Conservation (phyloP, 30 jellyfish, hydroid and myxozoan species). For the Pelagia noctiluca region DNA sequence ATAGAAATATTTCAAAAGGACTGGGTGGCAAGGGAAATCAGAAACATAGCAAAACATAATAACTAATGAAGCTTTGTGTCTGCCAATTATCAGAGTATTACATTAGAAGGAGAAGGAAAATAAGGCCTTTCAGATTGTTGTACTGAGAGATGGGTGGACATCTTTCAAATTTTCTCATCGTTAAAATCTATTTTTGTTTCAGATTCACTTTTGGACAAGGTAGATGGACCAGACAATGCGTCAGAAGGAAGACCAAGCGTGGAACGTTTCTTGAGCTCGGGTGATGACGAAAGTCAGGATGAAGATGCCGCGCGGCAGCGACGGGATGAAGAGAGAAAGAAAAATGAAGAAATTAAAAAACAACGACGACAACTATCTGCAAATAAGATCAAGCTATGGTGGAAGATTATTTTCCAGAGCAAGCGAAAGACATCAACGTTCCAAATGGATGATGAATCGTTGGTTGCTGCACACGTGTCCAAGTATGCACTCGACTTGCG, state of each 20-base stretch:
- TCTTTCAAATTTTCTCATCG: too few species aligned
- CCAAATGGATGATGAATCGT: not conserved
- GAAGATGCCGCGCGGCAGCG: not conserved
- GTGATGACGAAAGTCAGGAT: slow-evolving; percentile 12
- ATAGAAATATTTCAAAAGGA: too few species aligned
- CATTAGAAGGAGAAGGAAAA: not conserved
- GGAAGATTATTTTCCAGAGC: slow-evolving; percentile 16
- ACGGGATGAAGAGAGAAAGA: not conserved
- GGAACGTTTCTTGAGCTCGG: not conserved
- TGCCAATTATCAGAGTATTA: too few species aligned
- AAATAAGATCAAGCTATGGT: slow-evolving; percentile 44
- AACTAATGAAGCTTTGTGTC: too few species aligned
- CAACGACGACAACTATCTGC: not conserved
- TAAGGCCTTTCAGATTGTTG: not conserved
- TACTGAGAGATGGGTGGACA: not conserved
- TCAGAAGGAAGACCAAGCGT: not conserved
- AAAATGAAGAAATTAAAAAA: slow-evolving; percentile 2
- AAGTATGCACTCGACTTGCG: slow-evolving; percentile 30
- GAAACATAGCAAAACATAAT: too few species aligned
- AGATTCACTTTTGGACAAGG: too few species aligned
- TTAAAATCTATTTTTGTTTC: too few species aligned
- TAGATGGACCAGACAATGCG: not conserved
- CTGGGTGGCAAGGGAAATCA: too few species aligned
- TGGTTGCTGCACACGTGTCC: not conserved
- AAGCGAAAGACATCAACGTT: not conserved